These are phyloP conservation scores for Drosophila sp. DNA, from an alignment of 1,140 invertebrate species.

Conservation along the genomic window DNA sequence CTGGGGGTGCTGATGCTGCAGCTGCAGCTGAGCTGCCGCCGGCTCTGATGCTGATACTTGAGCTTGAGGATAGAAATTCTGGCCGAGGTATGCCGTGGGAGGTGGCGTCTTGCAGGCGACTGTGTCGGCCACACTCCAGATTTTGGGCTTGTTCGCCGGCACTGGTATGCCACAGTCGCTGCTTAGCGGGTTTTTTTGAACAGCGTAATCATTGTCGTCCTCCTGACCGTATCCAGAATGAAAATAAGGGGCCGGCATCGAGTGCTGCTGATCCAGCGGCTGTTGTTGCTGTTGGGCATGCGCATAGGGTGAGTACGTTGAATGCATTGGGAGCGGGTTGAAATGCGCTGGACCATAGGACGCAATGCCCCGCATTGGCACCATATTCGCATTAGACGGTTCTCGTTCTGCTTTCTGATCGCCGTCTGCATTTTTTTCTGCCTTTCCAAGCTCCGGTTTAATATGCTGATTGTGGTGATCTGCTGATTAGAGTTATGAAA, in stretches of 20 bases:
- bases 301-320: constrained; percentile 48
- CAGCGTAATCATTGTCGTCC: constrained; percentile 87
- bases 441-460: constrained; percentile 86
- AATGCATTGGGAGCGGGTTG: constrained; percentile 11
- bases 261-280: constrained; percentile 28
- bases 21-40: constrained; percentile 3
- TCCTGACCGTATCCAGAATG: constrained; percentile 78
- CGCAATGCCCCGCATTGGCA: constrained; percentile 60
- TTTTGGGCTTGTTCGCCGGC: constrained; percentile 96
- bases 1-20: constrained; percentile 23
- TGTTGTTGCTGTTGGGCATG: constrained; percentile 57
- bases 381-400: constrained; percentile 84
- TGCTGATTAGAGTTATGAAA: constrained; percentile 55
- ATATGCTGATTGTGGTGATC: constrained; percentile 70
- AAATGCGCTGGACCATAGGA: constrained; percentile 55
- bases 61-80: constrained; percentile 72
- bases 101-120: constrained; percentile 97
- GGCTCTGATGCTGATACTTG: constrained; percentile 38
- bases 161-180: constrained; percentile 92
- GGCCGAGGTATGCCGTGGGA: constrained; percentile 84
- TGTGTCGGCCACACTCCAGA: constrained; percentile 98
- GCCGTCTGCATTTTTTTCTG: constrained; percentile 83
- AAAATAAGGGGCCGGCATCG: constrained; percentile 44
- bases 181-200: constrained; percentile 83
- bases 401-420: constrained; percentile 86